Percentiles rank a stretch among this genome's conserved stretches.
These are phyloP conservation scores for Scyliorhinus canicula DNA, from an alignment of 2,797 vertebrate genomes.

Conservation along the genomic window DNA sequence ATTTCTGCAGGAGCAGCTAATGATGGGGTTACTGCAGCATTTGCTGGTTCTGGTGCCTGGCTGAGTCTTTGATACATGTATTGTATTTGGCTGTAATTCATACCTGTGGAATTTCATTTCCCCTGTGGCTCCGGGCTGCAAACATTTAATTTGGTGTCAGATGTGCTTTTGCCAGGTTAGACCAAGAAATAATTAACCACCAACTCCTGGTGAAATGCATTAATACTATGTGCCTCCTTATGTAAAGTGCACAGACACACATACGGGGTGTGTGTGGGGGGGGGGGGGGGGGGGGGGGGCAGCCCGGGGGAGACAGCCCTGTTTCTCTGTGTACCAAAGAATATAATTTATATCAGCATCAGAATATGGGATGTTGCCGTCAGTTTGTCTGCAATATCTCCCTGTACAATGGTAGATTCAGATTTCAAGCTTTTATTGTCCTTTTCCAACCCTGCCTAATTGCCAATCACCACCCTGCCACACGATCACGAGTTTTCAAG, in stretches of 20 bases:
- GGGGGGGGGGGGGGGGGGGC: too few species aligned
- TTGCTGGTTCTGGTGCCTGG: neutral
- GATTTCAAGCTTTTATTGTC: neutral
- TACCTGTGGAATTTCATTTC: conserved; percentile 18
- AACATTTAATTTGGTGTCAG: neutral
- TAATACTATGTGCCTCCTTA: neutral
- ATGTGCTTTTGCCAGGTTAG: neutral
- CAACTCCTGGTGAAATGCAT: neutral
- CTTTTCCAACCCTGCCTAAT: neutral
- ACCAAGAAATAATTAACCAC: neutral
- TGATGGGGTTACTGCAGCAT: conserved; percentile 7
- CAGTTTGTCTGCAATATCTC: neutral
- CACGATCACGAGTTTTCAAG: neutral
- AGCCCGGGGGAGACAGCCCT: neutral
- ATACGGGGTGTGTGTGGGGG: neutral
- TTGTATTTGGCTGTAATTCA: neutral
- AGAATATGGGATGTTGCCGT: neutral
- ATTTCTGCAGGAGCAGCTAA: neutral
- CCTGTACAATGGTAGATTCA: neutral
- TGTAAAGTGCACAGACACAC: neutral
- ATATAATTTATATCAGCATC: neutral
- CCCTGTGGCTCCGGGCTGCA: neutral
- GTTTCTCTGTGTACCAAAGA: neutral
- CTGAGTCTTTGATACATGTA: neutral
- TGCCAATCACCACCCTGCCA: neutral